phyloP scores from a whole-genome alignment of 1,140 invertebrate species.

The Octopus bimaculoides region DNA sequence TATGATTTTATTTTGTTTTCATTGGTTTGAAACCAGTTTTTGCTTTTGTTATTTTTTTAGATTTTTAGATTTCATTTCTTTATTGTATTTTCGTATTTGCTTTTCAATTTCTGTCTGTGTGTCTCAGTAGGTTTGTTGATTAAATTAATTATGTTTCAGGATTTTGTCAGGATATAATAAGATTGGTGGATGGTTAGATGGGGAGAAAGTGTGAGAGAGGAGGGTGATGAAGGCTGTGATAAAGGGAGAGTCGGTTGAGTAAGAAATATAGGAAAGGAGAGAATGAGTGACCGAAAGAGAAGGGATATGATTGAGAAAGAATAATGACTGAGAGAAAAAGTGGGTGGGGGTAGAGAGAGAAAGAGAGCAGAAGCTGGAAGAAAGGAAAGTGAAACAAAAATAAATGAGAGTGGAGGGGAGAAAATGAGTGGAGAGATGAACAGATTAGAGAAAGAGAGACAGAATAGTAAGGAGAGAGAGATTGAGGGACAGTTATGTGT shows the following conservation, averaged over 20 bases:
- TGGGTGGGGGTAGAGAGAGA: constrained; percentile 1
- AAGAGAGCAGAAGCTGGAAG: not conserved
- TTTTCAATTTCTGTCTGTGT: not conserved
- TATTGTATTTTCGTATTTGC: too few relatives aligned
- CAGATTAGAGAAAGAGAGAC: not conserved
- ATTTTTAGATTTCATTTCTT: too few relatives aligned
- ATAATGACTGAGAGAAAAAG: not conserved
- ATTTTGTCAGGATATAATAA: not conserved
- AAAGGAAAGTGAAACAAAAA: not conserved
- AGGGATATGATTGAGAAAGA: not conserved
- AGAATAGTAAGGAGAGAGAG: not conserved
- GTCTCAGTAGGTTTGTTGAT: too few relatives aligned
- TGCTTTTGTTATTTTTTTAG: too few relatives aligned
- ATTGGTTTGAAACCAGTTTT: too few relatives aligned
- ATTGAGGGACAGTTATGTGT: not conserved
- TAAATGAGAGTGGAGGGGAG: not conserved
- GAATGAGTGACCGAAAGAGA: not conserved
- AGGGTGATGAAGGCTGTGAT: not conserved
- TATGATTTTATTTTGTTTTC: too few relatives aligned
- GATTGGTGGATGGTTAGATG: not conserved
- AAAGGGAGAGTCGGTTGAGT: not conserved
- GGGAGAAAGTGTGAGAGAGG: not conserved
- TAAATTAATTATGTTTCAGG: too few relatives aligned
- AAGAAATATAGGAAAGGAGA: not conserved
- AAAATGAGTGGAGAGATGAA: not conserved